phyloP scores from a whole-genome alignment of 1,140 invertebrate species.

The Leptopilina clavipes region DNA sequence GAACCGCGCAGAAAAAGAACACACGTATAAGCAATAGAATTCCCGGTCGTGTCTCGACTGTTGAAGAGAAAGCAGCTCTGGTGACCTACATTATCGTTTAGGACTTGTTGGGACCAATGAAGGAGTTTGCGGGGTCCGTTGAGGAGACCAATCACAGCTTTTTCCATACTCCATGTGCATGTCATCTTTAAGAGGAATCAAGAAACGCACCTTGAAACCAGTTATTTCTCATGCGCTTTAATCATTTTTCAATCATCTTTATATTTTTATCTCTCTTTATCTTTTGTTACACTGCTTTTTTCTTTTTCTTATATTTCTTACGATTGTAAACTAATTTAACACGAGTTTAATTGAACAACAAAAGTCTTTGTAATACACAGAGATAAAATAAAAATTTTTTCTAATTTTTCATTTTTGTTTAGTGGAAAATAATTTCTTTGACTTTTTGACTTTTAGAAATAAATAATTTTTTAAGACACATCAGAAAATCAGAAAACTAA shows the following conservation, averaged over 20 bases:
- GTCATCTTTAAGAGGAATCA: slow-evolving; percentile 36
- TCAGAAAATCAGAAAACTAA: not conserved
- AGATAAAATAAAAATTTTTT: too few species aligned
- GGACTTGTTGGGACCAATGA: slow-evolving; percentile 63
- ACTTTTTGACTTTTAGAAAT: too few species aligned
- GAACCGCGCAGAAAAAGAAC: slow-evolving; percentile 45
- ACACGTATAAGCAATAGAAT: slow-evolving; percentile 63
- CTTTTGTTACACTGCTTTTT: too few species aligned
- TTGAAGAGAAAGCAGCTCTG: slow-evolving; percentile 68
- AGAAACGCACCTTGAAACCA: slow-evolving; percentile 60
- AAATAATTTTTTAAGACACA: too few species aligned
- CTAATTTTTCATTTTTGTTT: too few species aligned
- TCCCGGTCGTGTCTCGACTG: slow-evolving; percentile 55
- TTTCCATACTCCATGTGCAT: slow-evolving; percentile 45
- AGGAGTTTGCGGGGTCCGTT: slow-evolving; percentile 24
- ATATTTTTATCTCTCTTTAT: not conserved
- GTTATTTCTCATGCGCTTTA: slow-evolving; percentile 47
- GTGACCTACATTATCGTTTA: slow-evolving; percentile 65
- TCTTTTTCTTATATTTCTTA: not conserved
- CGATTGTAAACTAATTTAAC: too few species aligned
- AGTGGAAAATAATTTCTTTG: too few species aligned
- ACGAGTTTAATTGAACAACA: too few species aligned
- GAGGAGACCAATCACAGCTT: slow-evolving; percentile 52
- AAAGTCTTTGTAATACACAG: too few species aligned
- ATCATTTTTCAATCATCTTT: slow-evolving; percentile 11